Evolutionary conservation across 2,888 invertebrate genomes (phyloP), one percentile per base, ranked within the genome.

Genomic region (Tiliacea aurago): DNA sequence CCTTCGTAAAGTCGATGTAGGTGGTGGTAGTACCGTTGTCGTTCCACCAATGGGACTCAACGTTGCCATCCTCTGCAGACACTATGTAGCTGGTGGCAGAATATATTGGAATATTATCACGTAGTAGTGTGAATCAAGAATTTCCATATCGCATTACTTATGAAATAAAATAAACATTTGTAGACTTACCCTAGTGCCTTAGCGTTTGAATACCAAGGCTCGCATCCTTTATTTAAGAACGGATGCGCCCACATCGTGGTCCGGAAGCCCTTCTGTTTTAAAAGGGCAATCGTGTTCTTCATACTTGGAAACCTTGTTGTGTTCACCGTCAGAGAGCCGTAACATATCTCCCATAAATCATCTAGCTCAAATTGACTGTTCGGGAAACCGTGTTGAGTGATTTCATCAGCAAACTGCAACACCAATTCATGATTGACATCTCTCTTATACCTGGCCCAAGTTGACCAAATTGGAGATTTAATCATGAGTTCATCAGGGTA

Each of bases 1-100:
- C 93, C 86, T 98, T 98, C 0, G 98, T 98, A 87, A 98, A 97
- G 92, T 98, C 98, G 33, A 98, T 94, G 81, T 97, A 94, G 0
- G 97, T 96, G 0, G 97, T 96, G 4, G 95, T 94, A 0, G 95
- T 93, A 9, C 93, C 94, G 87, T 96, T 95, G 88, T 94, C 93
- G 77, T 96, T 96, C 95, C 96, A 96, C 97, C 97, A 97, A 76
- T 92, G 92, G 1, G 96, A 96, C 79, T 94, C 94, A 49, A 95
- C 93, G 1, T 94, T 94, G 0, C 96, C 96, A 47, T 93, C 90
- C 51, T 95, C 94, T 9, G 96, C 95, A 73, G 91, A 90, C 1
- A 97, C 96, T 75, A 97, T 87, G 77, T 94, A 97, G n/a, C 96
- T 97, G 85, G 2, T 23, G 18, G 13, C 7, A 53, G 20, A 56